Conservation (phyloP, 2,797 vertebrate species). For the Aphelocoma californica region DNA sequence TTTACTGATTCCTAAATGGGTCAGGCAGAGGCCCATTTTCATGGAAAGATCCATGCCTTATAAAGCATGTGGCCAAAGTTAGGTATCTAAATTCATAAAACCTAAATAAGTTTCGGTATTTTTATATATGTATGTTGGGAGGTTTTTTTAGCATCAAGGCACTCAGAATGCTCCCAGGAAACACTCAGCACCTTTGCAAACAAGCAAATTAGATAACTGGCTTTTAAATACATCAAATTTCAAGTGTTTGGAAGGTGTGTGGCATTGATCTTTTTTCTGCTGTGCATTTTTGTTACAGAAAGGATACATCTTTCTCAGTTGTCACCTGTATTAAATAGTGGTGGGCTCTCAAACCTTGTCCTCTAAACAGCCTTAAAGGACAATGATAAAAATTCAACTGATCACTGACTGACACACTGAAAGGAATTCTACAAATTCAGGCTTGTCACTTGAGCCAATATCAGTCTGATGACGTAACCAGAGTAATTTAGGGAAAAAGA, state of each 20-base stretch:
- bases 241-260: neutral
- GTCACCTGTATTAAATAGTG: neutral
- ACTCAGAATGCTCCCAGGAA: neutral
- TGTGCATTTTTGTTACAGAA: neutral
- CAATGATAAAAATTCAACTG: neutral
- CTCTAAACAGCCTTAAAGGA: neutral
- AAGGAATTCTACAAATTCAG: neutral
- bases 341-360: neutral
- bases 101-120: neutral
- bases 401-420: neutral
- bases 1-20: slow-evolving; percentile 1
- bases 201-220: neutral
- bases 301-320: neutral
- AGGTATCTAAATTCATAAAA: neutral
- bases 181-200: neutral
- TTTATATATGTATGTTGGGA: neutral
- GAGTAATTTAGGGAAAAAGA: neutral
- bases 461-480: neutral
- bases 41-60: neutral
- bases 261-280: neutral
- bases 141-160: neutral
- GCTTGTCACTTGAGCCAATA: neutral
- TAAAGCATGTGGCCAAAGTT: neutral
- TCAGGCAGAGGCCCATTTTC: slow-evolving; percentile 18
- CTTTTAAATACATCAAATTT: neutral